Evolutionary conservation across 2,888 invertebrate species (phyloP).

Genomic region (Halictus ligatus): DNA sequence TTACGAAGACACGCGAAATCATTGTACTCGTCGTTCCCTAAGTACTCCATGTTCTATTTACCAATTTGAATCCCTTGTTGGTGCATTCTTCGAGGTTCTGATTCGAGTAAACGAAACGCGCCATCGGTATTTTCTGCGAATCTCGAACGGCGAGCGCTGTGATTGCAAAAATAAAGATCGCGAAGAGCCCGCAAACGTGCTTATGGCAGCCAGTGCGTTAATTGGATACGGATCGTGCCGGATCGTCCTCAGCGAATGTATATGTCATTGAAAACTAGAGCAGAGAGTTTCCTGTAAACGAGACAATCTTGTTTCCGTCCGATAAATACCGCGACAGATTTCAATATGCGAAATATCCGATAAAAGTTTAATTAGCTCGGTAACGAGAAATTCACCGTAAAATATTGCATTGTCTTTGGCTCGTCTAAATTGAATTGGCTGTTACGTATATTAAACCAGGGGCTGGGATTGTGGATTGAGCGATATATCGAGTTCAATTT

Average conservation of each 20-base stretch:
- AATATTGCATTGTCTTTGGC: neutral
- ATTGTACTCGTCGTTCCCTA: no score
- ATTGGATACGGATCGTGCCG: neutral
- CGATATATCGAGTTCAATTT: neutral
- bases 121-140: neutral
- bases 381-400: neutral
- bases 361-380: slow-evolving; percentile 3
- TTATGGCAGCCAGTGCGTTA: neutral
- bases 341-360: neutral
- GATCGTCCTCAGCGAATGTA: neutral
- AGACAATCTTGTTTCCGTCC: neutral
- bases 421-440: neutral
- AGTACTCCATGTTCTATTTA: no score
- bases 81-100: neutral
- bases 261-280: neutral
- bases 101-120: neutral
- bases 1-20: no score
- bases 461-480: neutral
- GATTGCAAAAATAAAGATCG: neutral
- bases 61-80: neutral
- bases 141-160: neutral
- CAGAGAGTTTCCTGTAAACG: neutral
- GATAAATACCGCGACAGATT: neutral
- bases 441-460: neutral
- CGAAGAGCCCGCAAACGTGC: neutral